These are phyloP conservation scores for Hapalemur alaotrensis DNA, from an alignment of 2,797 vertebrate genomes.

Conservation along the genomic window DNA sequence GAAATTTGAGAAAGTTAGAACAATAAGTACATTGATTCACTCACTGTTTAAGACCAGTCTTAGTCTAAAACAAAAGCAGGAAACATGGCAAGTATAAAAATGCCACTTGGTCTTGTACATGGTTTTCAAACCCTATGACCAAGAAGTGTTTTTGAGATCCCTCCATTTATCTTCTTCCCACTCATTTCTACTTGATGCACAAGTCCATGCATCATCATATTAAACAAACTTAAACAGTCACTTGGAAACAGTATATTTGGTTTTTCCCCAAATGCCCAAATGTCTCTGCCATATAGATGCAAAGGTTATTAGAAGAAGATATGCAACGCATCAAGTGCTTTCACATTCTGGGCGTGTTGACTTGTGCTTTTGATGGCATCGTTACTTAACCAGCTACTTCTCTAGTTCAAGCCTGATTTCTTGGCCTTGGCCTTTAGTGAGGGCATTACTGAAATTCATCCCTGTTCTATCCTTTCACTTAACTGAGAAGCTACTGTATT, in stretches of 20 bases:
- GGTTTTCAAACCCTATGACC: background rate
- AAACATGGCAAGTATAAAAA: background rate
- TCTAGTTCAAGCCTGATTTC: background rate
- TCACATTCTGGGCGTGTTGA: background rate
- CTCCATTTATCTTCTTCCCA: background rate
- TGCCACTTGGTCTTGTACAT: background rate
- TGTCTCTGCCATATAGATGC: background rate
- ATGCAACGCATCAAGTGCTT: background rate
- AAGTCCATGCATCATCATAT: background rate
- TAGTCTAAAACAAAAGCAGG: background rate
- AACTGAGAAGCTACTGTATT: background rate
- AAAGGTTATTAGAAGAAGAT: background rate
- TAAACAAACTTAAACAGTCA: slow-evolving; percentile 2
- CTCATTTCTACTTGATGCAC: background rate
- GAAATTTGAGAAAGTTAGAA: background rate
- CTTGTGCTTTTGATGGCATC: background rate
- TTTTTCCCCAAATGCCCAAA: background rate
- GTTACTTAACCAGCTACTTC: background rate
- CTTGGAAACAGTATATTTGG: background rate
- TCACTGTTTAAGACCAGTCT: background rate
- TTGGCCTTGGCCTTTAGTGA: background rate
- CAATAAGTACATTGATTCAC: background rate
- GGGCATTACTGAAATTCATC: background rate
- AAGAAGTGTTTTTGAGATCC: background rate
- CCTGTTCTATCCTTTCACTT: background rate